phyloP scores from a whole-genome alignment of 2,113 vertebrate species.

The Oenanthe melanoleuca region DNA sequence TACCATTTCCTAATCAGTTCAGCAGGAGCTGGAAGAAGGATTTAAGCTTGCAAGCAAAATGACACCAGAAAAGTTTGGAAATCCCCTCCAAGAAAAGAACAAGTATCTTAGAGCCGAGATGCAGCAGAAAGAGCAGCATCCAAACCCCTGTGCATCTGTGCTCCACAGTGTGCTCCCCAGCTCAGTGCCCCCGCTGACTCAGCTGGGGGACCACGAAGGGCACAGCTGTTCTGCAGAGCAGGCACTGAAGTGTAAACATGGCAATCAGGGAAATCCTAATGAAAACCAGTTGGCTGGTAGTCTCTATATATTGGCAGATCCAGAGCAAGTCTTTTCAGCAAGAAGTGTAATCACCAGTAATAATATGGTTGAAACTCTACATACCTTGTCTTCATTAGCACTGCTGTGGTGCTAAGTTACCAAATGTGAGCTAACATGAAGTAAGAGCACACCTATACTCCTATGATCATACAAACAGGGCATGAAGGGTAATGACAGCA shows the following conservation, averaged over 20 bases:
- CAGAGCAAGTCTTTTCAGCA: neutral
- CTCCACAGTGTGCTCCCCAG: fast-evolving
- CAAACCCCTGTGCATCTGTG: neutral
- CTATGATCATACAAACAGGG: neutral
- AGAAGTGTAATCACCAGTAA: neutral
- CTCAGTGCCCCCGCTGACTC: neutral
- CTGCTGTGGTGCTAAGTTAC: neutral
- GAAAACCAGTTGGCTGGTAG: neutral
- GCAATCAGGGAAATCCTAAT: neutral
- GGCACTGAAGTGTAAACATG: neutral
- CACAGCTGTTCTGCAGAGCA: neutral
- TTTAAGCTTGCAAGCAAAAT: conserved; percentile 5
- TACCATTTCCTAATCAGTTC: neutral
- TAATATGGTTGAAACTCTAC: neutral
- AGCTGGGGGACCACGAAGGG: neutral
- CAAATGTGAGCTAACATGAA: neutral
- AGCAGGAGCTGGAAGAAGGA: neutral
- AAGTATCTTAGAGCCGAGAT: neutral
- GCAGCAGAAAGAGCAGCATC: neutral
- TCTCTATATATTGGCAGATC: neutral
- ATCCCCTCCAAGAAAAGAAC: neutral
- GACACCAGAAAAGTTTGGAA: neutral
- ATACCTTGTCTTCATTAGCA: neutral
- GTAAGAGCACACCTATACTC: neutral
- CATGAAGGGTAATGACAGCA: neutral